A percentile compares a stretch with the other conserved stretches of the same genome.
Conservation (phyloP, 1,140 invertebrate genomes). For the Brachionus koreanus region DNA sequence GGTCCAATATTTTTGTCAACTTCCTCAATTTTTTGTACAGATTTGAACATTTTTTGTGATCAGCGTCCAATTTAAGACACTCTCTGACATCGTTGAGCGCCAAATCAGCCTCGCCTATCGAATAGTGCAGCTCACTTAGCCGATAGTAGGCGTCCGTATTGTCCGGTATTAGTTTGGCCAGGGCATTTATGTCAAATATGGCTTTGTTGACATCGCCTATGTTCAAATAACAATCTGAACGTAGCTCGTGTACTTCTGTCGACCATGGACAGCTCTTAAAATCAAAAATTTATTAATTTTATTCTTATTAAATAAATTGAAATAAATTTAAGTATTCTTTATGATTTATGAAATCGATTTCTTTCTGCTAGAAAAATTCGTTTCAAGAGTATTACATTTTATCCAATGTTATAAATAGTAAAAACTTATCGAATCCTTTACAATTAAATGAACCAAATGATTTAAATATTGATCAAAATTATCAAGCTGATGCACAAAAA, state of each 20-base stretch:
- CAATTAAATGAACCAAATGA: too few species aligned
- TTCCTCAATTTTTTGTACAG: constrained; percentile 96
- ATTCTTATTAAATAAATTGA: too few species aligned
- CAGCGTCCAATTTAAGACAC: constrained; percentile 94
- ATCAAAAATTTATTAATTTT: constrained; percentile 55
- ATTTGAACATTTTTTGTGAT: constrained; percentile 91
- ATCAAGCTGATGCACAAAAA: too few species aligned
- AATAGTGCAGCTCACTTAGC: constrained; percentile 77
- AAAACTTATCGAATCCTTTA: too few species aligned
- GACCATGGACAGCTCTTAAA: constrained; percentile 74
- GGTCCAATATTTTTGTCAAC: constrained; percentile 76
- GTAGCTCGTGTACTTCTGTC: constrained; percentile 71
- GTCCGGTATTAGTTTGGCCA: constrained; percentile 83
- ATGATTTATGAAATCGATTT: too few species aligned
- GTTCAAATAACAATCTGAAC: constrained; percentile 77
- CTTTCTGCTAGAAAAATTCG: too few species aligned
- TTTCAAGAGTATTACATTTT: too few species aligned
- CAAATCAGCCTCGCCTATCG: constrained; percentile 83
- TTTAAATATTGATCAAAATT: too few species aligned
- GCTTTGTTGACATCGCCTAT: constrained; percentile 78
- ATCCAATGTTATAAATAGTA: too few species aligned
- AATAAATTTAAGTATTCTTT: too few species aligned
- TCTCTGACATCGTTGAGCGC: constrained; percentile 87
- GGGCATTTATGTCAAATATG: constrained; percentile 80
- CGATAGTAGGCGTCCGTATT: constrained; percentile 82